Percentiles rank a stretch among this genome's conserved stretches.
Evolutionary conservation across 2,797 vertebrate species (phyloP).

Genomic region (Spea hammondii): DNA sequence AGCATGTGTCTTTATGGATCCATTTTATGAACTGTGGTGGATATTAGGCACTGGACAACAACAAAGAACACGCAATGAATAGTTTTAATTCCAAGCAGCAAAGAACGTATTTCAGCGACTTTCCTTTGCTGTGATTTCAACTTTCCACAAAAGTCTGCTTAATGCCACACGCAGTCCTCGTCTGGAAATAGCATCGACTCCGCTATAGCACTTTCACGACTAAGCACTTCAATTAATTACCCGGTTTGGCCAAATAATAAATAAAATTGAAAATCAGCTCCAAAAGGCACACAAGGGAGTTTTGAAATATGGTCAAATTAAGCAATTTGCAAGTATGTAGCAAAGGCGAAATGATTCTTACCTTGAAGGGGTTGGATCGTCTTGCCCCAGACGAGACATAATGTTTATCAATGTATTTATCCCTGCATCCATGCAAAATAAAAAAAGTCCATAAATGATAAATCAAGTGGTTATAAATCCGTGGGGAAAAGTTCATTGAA

Average conservation of each 20-base stretch:
- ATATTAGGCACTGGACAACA: conserved; percentile 23
- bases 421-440: conserved; percentile 70
- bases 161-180: too few species aligned
- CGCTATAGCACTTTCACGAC: too few species aligned
- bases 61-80: background rate
- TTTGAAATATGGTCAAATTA: background rate
- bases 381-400: conserved; percentile 97
- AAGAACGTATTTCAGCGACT: conserved; percentile 1
- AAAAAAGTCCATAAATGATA: conserved; percentile 48
- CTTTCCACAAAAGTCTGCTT: too few species aligned
- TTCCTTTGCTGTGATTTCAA: too few species aligned
- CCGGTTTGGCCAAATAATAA: too few species aligned
- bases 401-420: conserved; percentile 99
- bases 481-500: conserved; percentile 25
- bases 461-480: conserved; percentile 20
- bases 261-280: too few species aligned
- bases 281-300: too few species aligned
- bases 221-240: too few species aligned
- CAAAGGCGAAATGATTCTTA: conserved; percentile 59
- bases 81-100: background rate
- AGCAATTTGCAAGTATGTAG: conserved; percentile 12
- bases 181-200: too few species aligned
- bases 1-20: conserved; percentile 41
- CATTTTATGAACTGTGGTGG: conserved; percentile 10
- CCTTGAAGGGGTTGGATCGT: conserved; percentile 96